Conservation (phyloP, 2,113 vertebrate genomes). For the Antechinus stuartii region DNA sequence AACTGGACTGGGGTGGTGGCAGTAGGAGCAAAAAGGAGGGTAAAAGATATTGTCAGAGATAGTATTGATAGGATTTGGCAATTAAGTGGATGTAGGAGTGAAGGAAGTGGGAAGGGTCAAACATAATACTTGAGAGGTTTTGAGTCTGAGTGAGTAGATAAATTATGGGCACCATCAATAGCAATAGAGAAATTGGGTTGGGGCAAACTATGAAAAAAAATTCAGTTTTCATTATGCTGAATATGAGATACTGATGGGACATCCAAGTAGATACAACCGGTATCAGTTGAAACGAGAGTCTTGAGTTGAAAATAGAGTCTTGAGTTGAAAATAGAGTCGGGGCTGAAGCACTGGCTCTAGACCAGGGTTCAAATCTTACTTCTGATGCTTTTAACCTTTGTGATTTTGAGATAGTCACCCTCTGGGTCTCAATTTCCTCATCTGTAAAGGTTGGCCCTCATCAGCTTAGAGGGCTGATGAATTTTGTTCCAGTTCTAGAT, state of each 20-base stretch:
- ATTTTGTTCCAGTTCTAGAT: not conserved
- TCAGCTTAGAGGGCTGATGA: not conserved
- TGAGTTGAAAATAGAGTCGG: not conserved
- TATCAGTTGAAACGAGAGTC: not conserved
- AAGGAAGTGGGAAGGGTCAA: not conserved
- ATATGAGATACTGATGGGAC: not conserved
- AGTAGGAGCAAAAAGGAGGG: not conserved
- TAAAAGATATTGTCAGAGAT: not conserved
- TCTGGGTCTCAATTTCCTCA: not conserved
- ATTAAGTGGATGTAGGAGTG: not conserved
- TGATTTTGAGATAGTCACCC: not conserved
- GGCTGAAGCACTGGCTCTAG: not conserved
- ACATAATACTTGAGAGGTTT: not conserved
- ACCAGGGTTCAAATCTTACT: not conserved
- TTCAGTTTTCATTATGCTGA: not conserved
- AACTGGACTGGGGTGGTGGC: too few species aligned
- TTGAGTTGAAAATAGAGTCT: not conserved
- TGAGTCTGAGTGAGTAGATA: not conserved
- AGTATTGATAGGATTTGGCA: not conserved
- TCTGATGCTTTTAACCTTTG: not conserved
- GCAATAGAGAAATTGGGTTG: not conserved
- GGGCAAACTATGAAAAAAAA: not conserved
- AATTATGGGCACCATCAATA: not conserved
- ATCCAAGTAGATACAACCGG: not conserved
- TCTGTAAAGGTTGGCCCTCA: not conserved